Percentiles rank a stretch among this genome's conserved stretches.
Conservation (phyloP, 2,888 invertebrate genomes). For the Ophion ventricosus region DNA sequence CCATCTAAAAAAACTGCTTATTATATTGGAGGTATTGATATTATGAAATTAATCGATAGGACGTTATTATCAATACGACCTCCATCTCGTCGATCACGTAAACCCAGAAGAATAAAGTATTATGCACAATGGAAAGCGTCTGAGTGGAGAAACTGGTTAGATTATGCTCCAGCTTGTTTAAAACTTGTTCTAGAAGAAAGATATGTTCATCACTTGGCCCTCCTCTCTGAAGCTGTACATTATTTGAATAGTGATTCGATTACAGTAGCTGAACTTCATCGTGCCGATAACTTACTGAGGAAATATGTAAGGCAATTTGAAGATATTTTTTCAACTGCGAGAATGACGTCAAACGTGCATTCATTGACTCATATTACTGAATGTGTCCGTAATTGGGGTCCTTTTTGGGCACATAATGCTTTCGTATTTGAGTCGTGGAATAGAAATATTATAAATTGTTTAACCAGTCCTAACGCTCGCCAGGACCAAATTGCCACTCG, state of each 20-base stretch:
- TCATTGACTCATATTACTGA: slow-evolving; percentile 4
- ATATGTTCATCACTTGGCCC: slow-evolving; percentile 5
- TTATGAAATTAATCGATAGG: background rate
- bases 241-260: background rate
- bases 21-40: background rate
- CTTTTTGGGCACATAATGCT: slow-evolving; percentile 1
- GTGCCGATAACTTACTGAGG: background rate
- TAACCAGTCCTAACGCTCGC: slow-evolving; percentile 13
- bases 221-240: background rate
- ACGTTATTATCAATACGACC: background rate
- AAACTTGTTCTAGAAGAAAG: background rate
- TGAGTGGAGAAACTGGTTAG: slow-evolving; percentile 10
- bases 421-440: slow-evolving; percentile 2
- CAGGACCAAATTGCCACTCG: slow-evolving; percentile 12
- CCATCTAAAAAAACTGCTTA: background rate
- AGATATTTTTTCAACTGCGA: background rate
- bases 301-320: background rate
- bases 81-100: slow-evolving; percentile 9
- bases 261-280: background rate
- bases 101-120: background rate
- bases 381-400: background rate
- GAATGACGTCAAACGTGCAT: slow-evolving; percentile 1
- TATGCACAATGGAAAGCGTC: background rate
- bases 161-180: slow-evolving; percentile 2
- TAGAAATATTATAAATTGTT: slow-evolving; percentile 3